Base-by-base conservation (phyloP, 2,797 vertebrate genomes). In the Lacerta agilis region DNA sequence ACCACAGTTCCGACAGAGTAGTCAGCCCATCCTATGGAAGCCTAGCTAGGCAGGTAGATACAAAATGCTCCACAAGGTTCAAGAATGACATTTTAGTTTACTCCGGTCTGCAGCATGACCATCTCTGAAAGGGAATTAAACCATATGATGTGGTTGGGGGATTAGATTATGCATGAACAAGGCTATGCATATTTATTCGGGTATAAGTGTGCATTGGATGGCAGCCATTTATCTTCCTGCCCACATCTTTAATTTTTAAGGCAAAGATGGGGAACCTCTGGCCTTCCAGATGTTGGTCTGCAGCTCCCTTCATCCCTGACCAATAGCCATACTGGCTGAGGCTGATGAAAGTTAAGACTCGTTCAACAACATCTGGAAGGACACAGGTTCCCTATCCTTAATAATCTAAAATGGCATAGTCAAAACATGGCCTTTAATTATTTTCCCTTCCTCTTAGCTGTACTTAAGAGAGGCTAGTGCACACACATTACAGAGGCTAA, bases 341-440 rank as follows among this genome's bases (percentile, higher is more conserved):
- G 61, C 61, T 23, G 61, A 64, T 64, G 6, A 20, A 64, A 64
- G 61, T 23, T 64, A 61, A 61, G 33, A 23, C 33, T 33, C 33
- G 55, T 61, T 23, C 58, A 33, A 64, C 61, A 18, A 64, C 61
- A 23, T 64, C 6, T 64, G 61, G 20, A 64, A 64, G 6, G 61
- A 18, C 61, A 64, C 61, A 64, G 61, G 61, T 71, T n/a, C 69
- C 69, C 69, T 29, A 71, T 71, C 69, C 61, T n/a, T n/a, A 8
- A 69, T 69, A 29, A n/a, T 72, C 15, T 49, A 66, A 73, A 88
- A 73, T 43, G 79, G n/a, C 85, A 71, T 55, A 72, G 80, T 49
- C 43, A 33, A 36, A 69, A 29, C 13, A 71, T 18, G 49, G 72
- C 55, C 13, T 87, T 76, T 49, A 49, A 61, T 77, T 8, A 36